Base-by-base conservation (phyloP, 1,140 invertebrate species). In the Meloidogyne hapla region DNA sequence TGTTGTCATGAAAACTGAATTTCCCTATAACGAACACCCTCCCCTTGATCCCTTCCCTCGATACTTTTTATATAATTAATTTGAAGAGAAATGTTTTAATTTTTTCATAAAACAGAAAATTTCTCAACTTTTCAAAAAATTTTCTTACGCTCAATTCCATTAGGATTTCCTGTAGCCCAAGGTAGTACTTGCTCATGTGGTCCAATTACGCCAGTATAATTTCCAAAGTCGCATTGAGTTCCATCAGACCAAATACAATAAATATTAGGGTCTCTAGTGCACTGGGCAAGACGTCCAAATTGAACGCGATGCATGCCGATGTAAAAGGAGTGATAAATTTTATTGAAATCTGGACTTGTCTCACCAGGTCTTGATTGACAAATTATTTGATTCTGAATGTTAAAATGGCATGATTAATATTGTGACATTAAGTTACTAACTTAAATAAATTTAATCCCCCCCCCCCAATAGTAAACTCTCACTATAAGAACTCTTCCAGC, bases 81-180 rank as follows among this genome's bases (percentile, higher is more conserved):
- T n/a, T n/a, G n/a, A n/a, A n/a, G n/a, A n/a, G n/a, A n/a, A n/a
- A n/a, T n/a, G n/a, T n/a, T n/a, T n/a, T n/a, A n/a, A n/a, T n/a
- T n/a, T n/a, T n/a, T n/a, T n/a, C n/a, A n/a, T n/a, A n/a, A n/a
- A n/a, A n/a, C n/a, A n/a, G n/a, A n/a, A n/a, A n/a, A n/a, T n/a
- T 33, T 5, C 33, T 8, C 33, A 33, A 33, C 0, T 33, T 33
- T 5, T 8, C 8, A 5, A 1, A 33, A 33, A 33, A 5, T 0
- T 33, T 33, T 33, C 1, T 5, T 33, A 33, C 33, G 33, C 8
- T 6, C 18, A n/a, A 56, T 56, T 56, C 48, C 48, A 56, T 56
- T 56, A n/a, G 48, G 48, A 56, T 56, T 56, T n/a, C 48, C 48
- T n/a, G 48, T 56, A 56, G 48, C 48, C 48, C 48, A 56, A 56